Evolutionary conservation across 2,888 invertebrate species (phyloP).

Genomic region (Phytoseiulus persimilis): DNA sequence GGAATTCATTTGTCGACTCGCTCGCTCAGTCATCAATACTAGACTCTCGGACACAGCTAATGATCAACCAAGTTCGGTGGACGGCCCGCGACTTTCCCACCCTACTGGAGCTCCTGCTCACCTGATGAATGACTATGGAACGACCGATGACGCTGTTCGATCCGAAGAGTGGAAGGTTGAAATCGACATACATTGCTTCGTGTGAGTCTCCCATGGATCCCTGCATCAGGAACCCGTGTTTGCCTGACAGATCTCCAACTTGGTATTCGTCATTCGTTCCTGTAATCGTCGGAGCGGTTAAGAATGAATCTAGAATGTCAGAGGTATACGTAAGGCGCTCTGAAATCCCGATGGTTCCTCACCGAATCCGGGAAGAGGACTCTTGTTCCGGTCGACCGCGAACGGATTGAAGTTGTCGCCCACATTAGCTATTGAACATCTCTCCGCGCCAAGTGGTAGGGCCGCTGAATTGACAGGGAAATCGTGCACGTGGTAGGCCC

Average conservation of each 20-base stretch:
- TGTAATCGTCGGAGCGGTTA: conserved; percentile 16
- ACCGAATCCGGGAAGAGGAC: conserved; percentile 50
- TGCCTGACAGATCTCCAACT: conserved; percentile 78
- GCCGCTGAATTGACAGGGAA: conserved; percentile 50
- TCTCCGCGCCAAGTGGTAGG: conserved; percentile 43
- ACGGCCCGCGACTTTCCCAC: not conserved
- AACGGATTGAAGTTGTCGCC: conserved; percentile 70
- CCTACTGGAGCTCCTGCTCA: not conserved
- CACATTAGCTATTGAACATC: conserved; percentile 59
- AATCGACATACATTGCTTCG: conserved; percentile 62
- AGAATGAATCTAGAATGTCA: too few relatives aligned
- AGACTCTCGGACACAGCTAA: too few relatives aligned
- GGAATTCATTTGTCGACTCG: too few relatives aligned
- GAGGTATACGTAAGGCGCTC: not conserved
- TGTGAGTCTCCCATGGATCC: conserved; percentile 45
- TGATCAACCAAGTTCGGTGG: not conserved
- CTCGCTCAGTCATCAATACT: too few relatives aligned
- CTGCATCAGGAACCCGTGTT: conserved; percentile 55
- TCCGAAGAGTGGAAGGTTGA: conserved; percentile 74
- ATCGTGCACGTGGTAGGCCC: conserved; percentile 52
- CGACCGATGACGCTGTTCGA: conserved; percentile 68
- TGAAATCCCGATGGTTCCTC: not conserved
- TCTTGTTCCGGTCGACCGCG: conserved; percentile 47
- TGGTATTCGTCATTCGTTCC: conserved; percentile 84
- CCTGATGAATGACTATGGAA: conserved; percentile 62